Evolutionary conservation across 1,140 invertebrate genomes (phyloP).

Genomic region (Drosophila equinoxialis): DNA sequence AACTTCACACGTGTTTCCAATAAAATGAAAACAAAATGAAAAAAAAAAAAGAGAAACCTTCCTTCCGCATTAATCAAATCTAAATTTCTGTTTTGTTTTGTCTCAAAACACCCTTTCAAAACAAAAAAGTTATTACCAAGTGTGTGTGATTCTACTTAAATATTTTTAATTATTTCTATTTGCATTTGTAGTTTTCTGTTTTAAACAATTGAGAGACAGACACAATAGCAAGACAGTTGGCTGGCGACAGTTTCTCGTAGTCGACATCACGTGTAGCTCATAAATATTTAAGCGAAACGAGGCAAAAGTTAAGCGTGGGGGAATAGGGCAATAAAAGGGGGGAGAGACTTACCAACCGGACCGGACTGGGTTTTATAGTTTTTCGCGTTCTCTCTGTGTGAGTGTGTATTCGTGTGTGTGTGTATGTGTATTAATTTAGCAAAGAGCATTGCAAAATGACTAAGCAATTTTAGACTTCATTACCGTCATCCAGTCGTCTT

Average conservation of each 20-base stretch:
- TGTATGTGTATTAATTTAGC: slow-evolving; percentile 68
- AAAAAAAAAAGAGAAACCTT: not conserved
- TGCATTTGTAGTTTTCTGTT: slow-evolving; percentile 8
- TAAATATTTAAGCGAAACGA: slow-evolving; percentile 69
- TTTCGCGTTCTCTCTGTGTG: slow-evolving; percentile 19
- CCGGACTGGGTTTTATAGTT: slow-evolving; percentile 61
- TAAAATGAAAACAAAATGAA: not conserved
- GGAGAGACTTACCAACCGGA: slow-evolving; percentile 21
- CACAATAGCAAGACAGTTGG: not conserved
- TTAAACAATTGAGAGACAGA: slow-evolving; percentile 7
- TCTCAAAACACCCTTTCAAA: too few relatives aligned
- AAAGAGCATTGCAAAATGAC: slow-evolving; percentile 73
- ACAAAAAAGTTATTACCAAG: not conserved
- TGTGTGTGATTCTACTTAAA: slow-evolving; percentile 3
- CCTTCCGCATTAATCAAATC: not conserved
- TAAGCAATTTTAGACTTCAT: slow-evolving; percentile 72
- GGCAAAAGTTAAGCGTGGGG: slow-evolving; percentile 6
- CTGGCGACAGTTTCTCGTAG: slow-evolving; percentile 22
- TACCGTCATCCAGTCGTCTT: slow-evolving; percentile 24
- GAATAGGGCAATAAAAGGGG: slow-evolving; percentile 1
- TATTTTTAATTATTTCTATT: slow-evolving; percentile 11
- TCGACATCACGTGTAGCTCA: slow-evolving; percentile 69
- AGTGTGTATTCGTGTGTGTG: slow-evolving; percentile 42
- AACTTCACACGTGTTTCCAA: not conserved
- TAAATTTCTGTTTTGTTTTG: not conserved